Percentiles rank a stretch among this genome's conserved stretches.
Evolutionary conservation across 2,797 vertebrate genomes (phyloP).

Genomic region (Malurus leucopterus): DNA sequence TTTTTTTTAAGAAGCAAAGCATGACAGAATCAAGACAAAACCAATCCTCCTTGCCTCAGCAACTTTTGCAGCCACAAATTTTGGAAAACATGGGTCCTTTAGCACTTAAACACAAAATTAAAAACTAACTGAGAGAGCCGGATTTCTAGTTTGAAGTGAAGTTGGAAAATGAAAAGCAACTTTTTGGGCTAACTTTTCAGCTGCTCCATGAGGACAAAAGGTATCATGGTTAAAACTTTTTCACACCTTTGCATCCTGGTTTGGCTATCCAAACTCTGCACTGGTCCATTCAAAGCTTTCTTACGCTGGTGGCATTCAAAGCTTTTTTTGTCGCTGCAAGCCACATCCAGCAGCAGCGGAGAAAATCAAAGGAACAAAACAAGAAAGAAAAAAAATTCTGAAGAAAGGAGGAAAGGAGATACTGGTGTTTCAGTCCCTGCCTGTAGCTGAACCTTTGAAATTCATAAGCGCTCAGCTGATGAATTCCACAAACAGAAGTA

Average conservation of each 20-base stretch:
- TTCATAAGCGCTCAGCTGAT: neutral
- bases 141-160: neutral
- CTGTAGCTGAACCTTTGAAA: neutral
- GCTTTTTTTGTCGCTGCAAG: neutral
- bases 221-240: neutral
- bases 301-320: neutral
- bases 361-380: neutral
- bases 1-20: neutral
- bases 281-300: neutral
- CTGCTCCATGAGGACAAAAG: neutral
- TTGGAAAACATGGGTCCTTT: neutral
- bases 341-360: neutral
- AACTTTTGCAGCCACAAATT: neutral
- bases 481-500: neutral
- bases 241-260: neutral
- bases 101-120: neutral
- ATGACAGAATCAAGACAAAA: neutral
- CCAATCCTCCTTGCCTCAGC: neutral
- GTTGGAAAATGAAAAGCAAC: neutral
- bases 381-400: neutral
- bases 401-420: neutral
- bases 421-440: neutral
- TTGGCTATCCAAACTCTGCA: neutral
- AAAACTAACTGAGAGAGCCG: neutral
- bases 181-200: neutral